Conservation (phyloP, 2,888 invertebrate species). For the Odontomyia ornata region DNA sequence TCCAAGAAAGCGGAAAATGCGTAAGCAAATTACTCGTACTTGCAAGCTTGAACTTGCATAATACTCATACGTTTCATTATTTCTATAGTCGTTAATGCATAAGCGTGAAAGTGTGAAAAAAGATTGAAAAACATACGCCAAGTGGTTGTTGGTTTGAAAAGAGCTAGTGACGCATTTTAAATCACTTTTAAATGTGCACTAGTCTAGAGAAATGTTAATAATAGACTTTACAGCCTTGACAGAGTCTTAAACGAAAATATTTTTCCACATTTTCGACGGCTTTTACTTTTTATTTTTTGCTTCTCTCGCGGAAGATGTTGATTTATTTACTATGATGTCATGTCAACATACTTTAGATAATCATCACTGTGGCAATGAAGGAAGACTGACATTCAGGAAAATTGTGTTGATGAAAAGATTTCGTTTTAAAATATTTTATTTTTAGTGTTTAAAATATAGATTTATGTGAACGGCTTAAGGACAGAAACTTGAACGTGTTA, state of each 20-base stretch:
- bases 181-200: background rate
- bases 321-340: conserved; percentile 9
- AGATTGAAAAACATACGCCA: background rate
- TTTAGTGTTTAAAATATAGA: no score
- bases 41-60: no score
- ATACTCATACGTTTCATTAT: no score
- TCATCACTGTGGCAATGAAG: background rate
- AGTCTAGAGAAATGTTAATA: background rate
- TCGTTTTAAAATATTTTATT: no score
- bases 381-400: no score
- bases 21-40: no score
- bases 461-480: no score
- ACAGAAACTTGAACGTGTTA: no score
- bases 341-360: background rate
- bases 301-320: background rate
- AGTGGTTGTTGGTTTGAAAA: background rate
- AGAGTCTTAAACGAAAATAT: background rate
- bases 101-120: background rate
- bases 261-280: background rate
- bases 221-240: conserved; percentile 1
- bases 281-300: background rate
- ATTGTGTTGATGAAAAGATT: no score
- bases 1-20: no score
- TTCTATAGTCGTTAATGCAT: no score
- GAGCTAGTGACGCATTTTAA: background rate